Base-by-base conservation (phyloP, 2,113 vertebrate species). In the Bathybates hornii region DNA sequence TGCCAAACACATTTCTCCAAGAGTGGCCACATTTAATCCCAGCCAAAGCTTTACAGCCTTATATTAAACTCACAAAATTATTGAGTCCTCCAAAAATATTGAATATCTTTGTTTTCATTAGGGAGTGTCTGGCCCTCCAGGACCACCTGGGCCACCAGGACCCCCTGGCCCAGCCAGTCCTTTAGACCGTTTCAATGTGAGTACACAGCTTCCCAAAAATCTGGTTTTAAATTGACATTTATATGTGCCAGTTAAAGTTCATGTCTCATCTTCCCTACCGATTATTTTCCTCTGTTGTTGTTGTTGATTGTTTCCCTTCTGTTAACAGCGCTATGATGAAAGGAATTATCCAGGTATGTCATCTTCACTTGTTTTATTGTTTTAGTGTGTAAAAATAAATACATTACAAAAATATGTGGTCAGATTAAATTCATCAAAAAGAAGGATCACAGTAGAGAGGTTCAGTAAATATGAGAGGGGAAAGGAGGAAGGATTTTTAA, bases 51-150 rank as follows among this genome's bases (percentile, higher is more conserved):
- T 76, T 48, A 27, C 14, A 29, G 2, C 0, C 14, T 27, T 45
- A 27, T 14, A 4, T 73, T 29, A 48, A 32, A 19, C 21, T 50
- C 43, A 6, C 27, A 32, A 50, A 78, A 50, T 50, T 32, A 32
- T 50, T 19, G 24, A 78, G 45, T 29, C 14, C 6, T 50, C 17
- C 45, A 78, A 32, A 32, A 5, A 21, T 17, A 61, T 8, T 87
- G 1, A 87, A 43, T 76, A 6, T 27, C 41, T 34, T 53, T 90
- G 32, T 76, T 85, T 92, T 83, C 36, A n/a, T 50, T 87, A 98
- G 19, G 97, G 97, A 8, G 95, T 96, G 2, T 95, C 97, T 1
- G 98, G 98, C 0, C 97, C 95, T 10, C 96, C 97, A 0, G 80
- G 96, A 38, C 96, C 93, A 5, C 95, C 96, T 0, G 95, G 96